Evolutionary conservation across 1,140 invertebrate genomes (phyloP), one percentile per base, ranked within the genome.

Genomic region (Copidosoma floridanum): DNA sequence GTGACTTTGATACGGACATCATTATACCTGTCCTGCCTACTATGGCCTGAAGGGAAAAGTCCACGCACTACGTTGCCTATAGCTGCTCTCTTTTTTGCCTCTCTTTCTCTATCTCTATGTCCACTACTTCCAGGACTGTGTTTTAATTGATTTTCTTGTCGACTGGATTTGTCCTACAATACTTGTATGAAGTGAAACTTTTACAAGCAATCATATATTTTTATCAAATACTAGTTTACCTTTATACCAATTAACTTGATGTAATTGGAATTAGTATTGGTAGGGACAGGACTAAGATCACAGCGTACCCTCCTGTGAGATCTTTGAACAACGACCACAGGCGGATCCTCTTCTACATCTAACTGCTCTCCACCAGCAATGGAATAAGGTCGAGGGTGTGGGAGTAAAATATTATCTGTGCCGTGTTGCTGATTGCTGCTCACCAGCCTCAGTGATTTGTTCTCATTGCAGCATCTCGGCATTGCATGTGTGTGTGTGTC

Each of bases 1-100:
- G 76, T 79, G 77, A 78, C 74, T 77, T 80, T 77, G 78, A 80
- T 80, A 80, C 77, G 76, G 78, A 80, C 78, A 80, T 79, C 77
- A 77, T 80, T 79, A 78, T 80, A 80, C 78, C 78, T 80, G 78
- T 80, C 78, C 78, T 80, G 78, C 76, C 77, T 79, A 69, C 70
- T 75, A 71, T 80, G 75, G 78, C 77, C 70, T 73, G 77, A 79
- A 71, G 78, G 74, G 67, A 80, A 76, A 67, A 80, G 65, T 69
- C 78, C 77, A 58, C 77, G 75, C 77, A 80, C 78, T 71, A 72
- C 73, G 67, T 80, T 80, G 71, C 77, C 78, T 80, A 80, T 80
- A 73, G 78, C 73, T 80, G 77, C 76, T 78, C 69, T 77, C 73
- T 80, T 80, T 74, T 78, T 80, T 43, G 63, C 65, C 58, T 80